Base-by-base conservation (phyloP, 2,797 vertebrate species). In the Cryptoprocta ferox region DNA sequence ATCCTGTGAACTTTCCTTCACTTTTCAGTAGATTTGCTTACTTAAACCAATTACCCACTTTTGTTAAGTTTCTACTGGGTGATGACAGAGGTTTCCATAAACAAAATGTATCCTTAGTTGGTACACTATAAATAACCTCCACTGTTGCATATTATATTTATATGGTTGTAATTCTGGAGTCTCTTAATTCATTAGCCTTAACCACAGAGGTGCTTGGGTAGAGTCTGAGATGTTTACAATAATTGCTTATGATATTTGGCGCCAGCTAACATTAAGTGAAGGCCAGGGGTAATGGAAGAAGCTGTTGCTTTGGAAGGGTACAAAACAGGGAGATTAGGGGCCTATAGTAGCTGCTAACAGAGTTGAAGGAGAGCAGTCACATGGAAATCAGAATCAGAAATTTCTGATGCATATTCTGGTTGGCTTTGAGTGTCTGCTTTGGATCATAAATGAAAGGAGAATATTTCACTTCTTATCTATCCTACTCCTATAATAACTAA, bases 21-120 rank as follows among this genome's bases (percentile, higher is more conserved):
- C 63, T 95, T 65, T 95, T 89, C 26, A 68, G 50, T 50, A 95
- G 61, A 5, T 83, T 89, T 79, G 78, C 83, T 76, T 92, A 94
- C 59, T 95, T 53, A 86, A 94, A 76, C 11, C 19, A 4, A 53
- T 81, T 87, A 92, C 16, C 8, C 24, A 78, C 39, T 82, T 87
- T 90, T 53, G 32, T 30, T 87, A 48, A 90, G 89, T 92, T 96
- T 66, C 75, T 94, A 24, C 71, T 48, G 76, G 66, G n/a, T 91
- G 84, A 89, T 87, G 35, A 80, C 66, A 75, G 94, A 73, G 56
- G 63, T 48, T 21, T n/a, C 87, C 73, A 28, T 78, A 50, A 66
- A 88, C 86, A 92, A 96, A 86, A 8, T 32, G 68, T 79, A 59
- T 75, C 59, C 81, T 53, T 75, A 78, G 76, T 84, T 90, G 45